Evolutionary conservation across 2,888 invertebrate species (phyloP), one percentile per base, ranked within the genome.

Genomic region (Xestia xanthographa): DNA sequence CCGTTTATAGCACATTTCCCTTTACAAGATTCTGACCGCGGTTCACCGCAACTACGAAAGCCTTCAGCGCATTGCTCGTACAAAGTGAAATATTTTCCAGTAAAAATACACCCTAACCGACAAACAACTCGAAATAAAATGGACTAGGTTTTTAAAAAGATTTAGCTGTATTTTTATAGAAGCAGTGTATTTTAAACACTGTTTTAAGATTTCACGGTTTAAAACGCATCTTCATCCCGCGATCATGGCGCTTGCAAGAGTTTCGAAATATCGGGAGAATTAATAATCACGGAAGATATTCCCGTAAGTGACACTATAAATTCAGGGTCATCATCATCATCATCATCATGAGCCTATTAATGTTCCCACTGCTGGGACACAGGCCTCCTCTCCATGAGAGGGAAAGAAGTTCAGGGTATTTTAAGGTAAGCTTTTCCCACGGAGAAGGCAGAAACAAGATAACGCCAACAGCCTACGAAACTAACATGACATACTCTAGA

Each of bases 21-120:
- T 81, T 80, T 65, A 81, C 56, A 81, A 83, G 74, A 81, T 78
- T 80, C 82, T 77, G 78, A 48, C 66, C 68, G 74, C 62, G 79
- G 78, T 72, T 67, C 68, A 75, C 86, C 76, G 41, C 80, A 75
- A 80, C 77, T 81, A 87, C 83, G 83, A 81, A 83, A 81, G 72
- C 79, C 76, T 79, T 71, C 74, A 71, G 72, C 81, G 75, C 77
- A 81, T 72, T 48, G 63, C 72, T 58, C n/a, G 69, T 43, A 72
- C 77, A 81, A 87, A 78, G 81, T 75, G 79, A 80, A 85, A 87
- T 77, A 87, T 83, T 77, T 82, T 50, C 22, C 71, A 58, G 76
- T 65, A 74, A 81, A 85, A 80, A 77, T 76, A 71, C 41, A 34
- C 50, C 22, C 70, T 45, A 43, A 70, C 38, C 70, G 50, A 45